Evolutionary conservation across 1,140 invertebrate species (phyloP).

Genomic region (Ditylenchus dipsaci): DNA sequence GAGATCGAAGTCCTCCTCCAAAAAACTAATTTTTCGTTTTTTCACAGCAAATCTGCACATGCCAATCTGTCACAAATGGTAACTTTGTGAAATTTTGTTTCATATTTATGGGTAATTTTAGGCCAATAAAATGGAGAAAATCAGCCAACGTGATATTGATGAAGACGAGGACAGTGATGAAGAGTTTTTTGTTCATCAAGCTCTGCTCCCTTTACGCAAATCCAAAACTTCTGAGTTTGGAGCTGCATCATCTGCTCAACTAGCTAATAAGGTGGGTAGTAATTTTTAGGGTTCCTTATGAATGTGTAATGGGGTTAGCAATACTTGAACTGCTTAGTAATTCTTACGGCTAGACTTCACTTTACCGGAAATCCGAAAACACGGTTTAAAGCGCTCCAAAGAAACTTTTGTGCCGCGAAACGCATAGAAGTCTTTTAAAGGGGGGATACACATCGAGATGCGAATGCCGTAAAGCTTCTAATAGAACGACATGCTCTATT

Average conservation of each 20-base stretch:
- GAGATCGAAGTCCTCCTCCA: conserved; percentile 20
- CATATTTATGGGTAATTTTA: background rate
- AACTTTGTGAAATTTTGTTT: background rate
- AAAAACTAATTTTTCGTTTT: background rate
- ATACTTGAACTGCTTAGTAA: no score
- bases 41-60: conserved; percentile 35
- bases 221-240: conserved; percentile 31
- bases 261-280: background rate
- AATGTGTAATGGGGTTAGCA: no score
- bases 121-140: background rate
- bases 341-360: no score
- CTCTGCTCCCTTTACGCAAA: conserved; percentile 34
- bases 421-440: no score
- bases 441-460: no score
- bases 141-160: conserved; percentile 11
- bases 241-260: background rate
- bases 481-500: no score
- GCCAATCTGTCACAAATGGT: conserved; percentile 20
- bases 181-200: conserved; percentile 32
- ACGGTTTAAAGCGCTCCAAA: no score
- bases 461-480: no score
- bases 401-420: no score
- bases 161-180: conserved; percentile 34
- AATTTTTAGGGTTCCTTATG: no score
- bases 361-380: no score